A percentile compares a stretch with the other conserved stretches of the same genome.
Conservation (phyloP, 2,113 vertebrate genomes). For the Strigops habroptila region DNA sequence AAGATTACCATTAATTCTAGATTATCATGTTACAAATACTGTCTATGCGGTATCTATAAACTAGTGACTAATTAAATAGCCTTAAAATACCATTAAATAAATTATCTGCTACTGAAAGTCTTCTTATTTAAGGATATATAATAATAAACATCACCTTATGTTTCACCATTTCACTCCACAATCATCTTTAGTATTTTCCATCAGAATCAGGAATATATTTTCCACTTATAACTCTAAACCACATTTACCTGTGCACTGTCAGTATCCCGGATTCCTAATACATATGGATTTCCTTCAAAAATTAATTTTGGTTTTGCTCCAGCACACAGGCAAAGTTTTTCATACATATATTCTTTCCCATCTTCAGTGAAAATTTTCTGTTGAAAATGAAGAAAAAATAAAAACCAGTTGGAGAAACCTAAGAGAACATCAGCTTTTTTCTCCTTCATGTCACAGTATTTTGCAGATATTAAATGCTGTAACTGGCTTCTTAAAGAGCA, state of each 20-base stretch:
- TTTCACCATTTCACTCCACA: not conserved
- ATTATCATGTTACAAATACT: not conserved
- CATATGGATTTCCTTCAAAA: constrained; percentile 77
- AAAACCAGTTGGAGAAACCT: not conserved
- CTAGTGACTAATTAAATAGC: not conserved
- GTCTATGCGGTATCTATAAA: not conserved
- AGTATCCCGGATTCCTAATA: constrained; percentile 94
- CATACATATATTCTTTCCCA: constrained; percentile 75
- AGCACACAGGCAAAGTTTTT: constrained; percentile 90
- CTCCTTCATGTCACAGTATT: not conserved
- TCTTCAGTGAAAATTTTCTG: constrained; percentile 85
- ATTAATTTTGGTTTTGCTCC: constrained; percentile 90
- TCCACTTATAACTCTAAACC: not conserved
- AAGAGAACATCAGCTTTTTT: not conserved
- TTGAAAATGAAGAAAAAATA: not conserved
- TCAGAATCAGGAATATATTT: not conserved
- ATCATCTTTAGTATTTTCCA: not conserved
- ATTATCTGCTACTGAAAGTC: not conserved
- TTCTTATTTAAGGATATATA: not conserved
- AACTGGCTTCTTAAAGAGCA: not conserved
- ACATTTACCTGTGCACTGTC: constrained; percentile 89
- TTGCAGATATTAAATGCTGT: not conserved
- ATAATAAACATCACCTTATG: not conserved
- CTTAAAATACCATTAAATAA: not conserved
- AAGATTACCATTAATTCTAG: not conserved